phyloP scores from a whole-genome alignment of 2,113 vertebrate species.

The Ornithorhynchus anatinus region DNA sequence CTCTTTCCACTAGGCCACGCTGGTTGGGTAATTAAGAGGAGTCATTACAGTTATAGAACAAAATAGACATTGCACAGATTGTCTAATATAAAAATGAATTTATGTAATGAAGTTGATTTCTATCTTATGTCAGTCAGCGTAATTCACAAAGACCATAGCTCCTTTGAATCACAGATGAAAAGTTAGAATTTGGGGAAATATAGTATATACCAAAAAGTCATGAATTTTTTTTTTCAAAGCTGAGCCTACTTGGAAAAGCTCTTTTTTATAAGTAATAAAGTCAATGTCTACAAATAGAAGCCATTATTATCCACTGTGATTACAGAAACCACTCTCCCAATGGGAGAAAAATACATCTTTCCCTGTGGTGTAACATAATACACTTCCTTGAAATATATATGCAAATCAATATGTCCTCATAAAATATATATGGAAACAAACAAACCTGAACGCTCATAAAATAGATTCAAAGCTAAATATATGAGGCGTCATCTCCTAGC shows the following conservation, averaged over 20 bases:
- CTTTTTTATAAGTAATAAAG: background rate
- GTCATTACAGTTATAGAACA: too few species aligned
- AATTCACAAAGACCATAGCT: too few species aligned
- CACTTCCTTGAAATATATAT: background rate
- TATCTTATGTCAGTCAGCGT: too few species aligned
- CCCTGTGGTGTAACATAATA: background rate
- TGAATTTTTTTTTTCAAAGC: background rate
- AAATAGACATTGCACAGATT: too few species aligned
- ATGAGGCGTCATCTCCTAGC: background rate
- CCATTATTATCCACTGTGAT: background rate
- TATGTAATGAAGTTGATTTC: too few species aligned
- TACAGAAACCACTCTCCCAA: background rate
- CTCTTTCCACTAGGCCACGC: too few species aligned
- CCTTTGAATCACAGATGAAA: background rate
- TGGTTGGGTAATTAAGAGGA: too few species aligned
- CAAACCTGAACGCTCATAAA: background rate
- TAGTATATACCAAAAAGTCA: background rate
- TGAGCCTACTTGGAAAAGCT: background rate
- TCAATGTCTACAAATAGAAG: background rate
- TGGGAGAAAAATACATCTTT: background rate
- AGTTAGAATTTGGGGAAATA: background rate
- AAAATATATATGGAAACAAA: background rate
- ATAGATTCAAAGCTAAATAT: background rate
- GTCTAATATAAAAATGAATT: too few species aligned
- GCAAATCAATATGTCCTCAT: background rate